phyloP scores from a whole-genome alignment of 2,797 vertebrate species.

The Alcedo quadribrachys region DNA sequence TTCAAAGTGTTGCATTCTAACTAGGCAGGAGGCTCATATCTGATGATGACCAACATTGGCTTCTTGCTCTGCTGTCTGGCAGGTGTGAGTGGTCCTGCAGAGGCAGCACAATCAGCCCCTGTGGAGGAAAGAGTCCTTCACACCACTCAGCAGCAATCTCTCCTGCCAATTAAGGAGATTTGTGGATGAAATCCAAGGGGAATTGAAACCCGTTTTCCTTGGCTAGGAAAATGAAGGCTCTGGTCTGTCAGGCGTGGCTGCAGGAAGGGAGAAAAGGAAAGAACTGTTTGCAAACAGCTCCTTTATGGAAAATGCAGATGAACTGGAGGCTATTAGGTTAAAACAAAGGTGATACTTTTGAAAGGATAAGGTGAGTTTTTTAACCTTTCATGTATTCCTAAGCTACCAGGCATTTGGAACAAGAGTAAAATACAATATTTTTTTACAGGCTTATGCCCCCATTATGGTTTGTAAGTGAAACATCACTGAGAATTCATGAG shows the following conservation, averaged over 20 bases:
- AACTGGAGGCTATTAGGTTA: not conserved
- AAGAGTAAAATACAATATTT: not conserved
- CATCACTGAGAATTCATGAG: not conserved
- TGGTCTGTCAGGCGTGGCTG: not conserved
- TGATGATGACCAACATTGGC: not conserved
- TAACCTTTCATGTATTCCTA: not conserved
- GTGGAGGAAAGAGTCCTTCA: slow-evolving; percentile 31
- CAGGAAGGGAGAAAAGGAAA: not conserved
- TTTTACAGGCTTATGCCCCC: not conserved
- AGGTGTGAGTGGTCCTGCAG: not conserved
- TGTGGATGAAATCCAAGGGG: slow-evolving; percentile 37
- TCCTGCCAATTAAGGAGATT: slow-evolving; percentile 23
- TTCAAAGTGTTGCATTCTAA: not conserved
- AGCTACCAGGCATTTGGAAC: not conserved
- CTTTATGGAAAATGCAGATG: not conserved
- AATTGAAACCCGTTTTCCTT: slow-evolving; percentile 4
- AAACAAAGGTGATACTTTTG: not conserved
- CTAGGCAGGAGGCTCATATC: not conserved
- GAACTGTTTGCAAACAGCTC: slow-evolving; percentile 23
- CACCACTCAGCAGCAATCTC: not conserved
- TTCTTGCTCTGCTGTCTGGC: not conserved
- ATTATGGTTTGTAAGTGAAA: not conserved
- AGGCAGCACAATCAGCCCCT: slow-evolving; percentile 12
- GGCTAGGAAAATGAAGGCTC: not conserved
- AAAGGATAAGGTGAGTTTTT: not conserved